These are phyloP conservation scores for Desmophyllum pertusum DNA, from an alignment of 92 coral and sea anemone species.

Conservation along the genomic window DNA sequence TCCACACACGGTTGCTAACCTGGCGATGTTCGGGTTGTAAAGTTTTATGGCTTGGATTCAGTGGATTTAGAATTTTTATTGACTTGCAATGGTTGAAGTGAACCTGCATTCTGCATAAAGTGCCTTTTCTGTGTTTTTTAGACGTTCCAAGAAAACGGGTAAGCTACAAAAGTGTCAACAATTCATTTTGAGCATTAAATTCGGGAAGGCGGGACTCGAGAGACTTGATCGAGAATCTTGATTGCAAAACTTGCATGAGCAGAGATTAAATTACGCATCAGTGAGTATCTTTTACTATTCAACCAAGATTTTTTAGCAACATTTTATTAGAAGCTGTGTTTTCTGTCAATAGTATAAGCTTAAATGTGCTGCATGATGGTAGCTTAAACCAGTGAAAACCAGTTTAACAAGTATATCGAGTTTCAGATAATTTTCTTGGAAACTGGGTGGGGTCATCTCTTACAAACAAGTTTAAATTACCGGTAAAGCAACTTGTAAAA, in stretches of 20 bases:
- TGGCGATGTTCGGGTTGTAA: neutral
- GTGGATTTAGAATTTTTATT: neutral
- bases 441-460: neutral
- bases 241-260: too few species aligned
- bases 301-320: too few species aligned
- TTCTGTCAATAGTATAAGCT: too few species aligned
- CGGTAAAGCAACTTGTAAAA: neutral
- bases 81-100: slow-evolving; percentile 8
- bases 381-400: neutral
- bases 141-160: neutral
- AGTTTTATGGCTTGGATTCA: neutral
- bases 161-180: neutral
- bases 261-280: too few species aligned
- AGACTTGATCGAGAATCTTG: neutral
- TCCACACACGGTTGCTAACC: neutral
- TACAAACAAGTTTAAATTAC: too few species aligned
- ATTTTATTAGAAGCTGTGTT: too few species aligned
- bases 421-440: slow-evolving; percentile 8
- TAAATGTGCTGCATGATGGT: too few species aligned
- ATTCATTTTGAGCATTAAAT: too few species aligned
- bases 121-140: too few species aligned
- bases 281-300: too few species aligned
- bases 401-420: neutral
- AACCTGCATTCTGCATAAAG: neutral
- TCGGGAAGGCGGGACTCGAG: neutral